Base-by-base conservation (phyloP, 2,113 vertebrate genomes). In the Ochotona princeps region DNA sequence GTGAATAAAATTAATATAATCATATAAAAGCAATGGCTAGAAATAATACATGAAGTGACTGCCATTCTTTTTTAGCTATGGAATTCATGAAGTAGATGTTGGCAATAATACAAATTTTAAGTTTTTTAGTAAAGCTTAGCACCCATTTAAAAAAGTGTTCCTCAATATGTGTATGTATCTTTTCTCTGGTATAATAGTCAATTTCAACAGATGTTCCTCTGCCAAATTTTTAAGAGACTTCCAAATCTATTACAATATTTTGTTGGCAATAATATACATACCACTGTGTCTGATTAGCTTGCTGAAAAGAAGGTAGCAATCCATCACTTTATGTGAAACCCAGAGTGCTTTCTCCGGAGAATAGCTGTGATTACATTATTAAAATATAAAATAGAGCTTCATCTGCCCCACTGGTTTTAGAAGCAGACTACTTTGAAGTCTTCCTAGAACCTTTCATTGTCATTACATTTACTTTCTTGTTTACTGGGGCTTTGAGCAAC, bases 1-100 rank as follows among this genome's bases (percentile, higher is more conserved):
- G 87, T 93, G 87, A 98, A 96, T 92, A 93, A 97, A 97, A 97
- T 96, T 93, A 84, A 75, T 89, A 54, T n/a, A 95, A 85, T 95
- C 95, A 96, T 94, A 96, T 5, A 88, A 95, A 94, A n/a, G 9
- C 74, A 92, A 57, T 61, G 73, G 44, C 63, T 92, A 82, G 65
- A 94, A 96, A 94, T 96, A 94, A 89, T 78, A 92, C 21, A 74
- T 82, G 26, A 91, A 93, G 28, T 72, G 26, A 80, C 44, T 93
- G 61, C 72, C 26, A n/a, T 60, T 90, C 23, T 25, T 89, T 79
- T 83, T 93, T 90, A 88, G 11, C 79, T 65, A 66, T 11, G 18
- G 94, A 96, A 94, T 87, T 51, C 60, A 76, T 90, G 44, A 94
- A 95, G 87, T 12, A 89, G 28, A 38, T 28, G 65, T 73, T 65